Base-by-base conservation (phyloP, 2,113 vertebrate species). In the Chaetops frenatus region DNA sequence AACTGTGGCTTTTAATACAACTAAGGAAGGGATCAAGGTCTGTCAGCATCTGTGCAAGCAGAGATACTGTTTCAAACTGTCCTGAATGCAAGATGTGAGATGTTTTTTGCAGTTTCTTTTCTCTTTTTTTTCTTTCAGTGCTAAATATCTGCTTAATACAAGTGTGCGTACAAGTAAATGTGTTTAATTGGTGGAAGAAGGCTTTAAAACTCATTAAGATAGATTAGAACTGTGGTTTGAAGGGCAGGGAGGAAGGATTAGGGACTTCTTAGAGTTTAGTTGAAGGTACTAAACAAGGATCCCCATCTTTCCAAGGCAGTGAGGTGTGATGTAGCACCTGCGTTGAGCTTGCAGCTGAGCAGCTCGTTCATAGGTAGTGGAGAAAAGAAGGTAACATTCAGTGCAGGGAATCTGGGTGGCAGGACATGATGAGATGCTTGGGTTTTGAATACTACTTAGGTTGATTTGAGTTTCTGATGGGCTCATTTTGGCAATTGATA, bases 21-120 rank as follows among this genome's bases (percentile, higher is more conserved):
- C 92, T 50, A 66, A 94, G 61, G 91, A 95, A 36, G 97, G 90
- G 86, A 94, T 83, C 28, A 93, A 96, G 23, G 65, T 96, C 51
- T 91, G 83, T 44, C 97, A 91, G 44, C 90, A 95, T 87, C 88
- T 97, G 33, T 22, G 29, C 44, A 97, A 28, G 47, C 67, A 92
- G 56, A 79, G 84, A 57, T 73, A 50, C 28, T 74, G 12, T 69
- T 69, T 73, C 33, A 86, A 76, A 45, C 58, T 73, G 51, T 54
- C 44, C 44, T 62, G 71, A 80, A 33, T 93, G 45, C 80, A 71
- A 91, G 79, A 82, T 42, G 38, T 10, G 18, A 78, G 29, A 9
- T 1, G 0, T 12, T 96, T 95, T 67, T 88, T 53, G 36, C 42
- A 47, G 12, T 50, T 79, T 15, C 44, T 72, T 71, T 64, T 25